Evolutionary conservation across 2,797 vertebrate genomes (phyloP).

Genomic region (Cirrhinus mrigala): DNA sequence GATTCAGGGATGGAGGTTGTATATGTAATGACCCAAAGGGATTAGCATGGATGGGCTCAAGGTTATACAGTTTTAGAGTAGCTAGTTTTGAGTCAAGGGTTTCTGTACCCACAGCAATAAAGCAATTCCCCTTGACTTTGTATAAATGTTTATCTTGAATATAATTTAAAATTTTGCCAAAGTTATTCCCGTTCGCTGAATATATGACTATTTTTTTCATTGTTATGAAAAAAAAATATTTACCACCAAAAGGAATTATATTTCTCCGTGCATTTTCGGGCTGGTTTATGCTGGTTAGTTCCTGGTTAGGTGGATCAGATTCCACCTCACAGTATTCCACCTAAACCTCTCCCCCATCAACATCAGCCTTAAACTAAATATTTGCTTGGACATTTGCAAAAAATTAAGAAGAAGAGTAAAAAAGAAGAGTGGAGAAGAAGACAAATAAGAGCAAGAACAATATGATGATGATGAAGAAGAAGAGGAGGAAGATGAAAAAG

Average conservation of each 20-base stretch:
- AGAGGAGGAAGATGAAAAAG: too few relatives aligned
- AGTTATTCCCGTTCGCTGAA: neutral
- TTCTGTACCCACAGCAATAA: constrained; percentile 16
- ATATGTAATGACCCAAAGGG: constrained; percentile 42
- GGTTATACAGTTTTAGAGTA: constrained; percentile 17
- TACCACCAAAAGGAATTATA: neutral
- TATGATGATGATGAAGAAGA: too few relatives aligned
- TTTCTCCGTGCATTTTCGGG: neutral
- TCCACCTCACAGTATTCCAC: too few relatives aligned
- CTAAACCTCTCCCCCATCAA: neutral
- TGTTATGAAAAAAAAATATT: neutral
- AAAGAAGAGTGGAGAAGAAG: neutral
- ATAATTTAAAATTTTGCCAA: neutral
- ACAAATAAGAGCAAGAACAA: too few relatives aligned
- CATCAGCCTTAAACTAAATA: neutral
- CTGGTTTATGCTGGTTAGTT: neutral
- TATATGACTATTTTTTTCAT: too few relatives aligned
- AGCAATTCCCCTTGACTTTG: neutral
- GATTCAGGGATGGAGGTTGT: constrained; percentile 23
- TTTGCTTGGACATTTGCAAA: neutral
- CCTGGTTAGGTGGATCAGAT: too few relatives aligned
- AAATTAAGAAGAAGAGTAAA: neutral
- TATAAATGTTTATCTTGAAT: neutral
- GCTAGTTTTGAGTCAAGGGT: neutral
- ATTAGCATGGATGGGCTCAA: constrained; percentile 34